Base-by-base conservation (phyloP, 1,140 invertebrate species). In the Euwallacea similis region DNA sequence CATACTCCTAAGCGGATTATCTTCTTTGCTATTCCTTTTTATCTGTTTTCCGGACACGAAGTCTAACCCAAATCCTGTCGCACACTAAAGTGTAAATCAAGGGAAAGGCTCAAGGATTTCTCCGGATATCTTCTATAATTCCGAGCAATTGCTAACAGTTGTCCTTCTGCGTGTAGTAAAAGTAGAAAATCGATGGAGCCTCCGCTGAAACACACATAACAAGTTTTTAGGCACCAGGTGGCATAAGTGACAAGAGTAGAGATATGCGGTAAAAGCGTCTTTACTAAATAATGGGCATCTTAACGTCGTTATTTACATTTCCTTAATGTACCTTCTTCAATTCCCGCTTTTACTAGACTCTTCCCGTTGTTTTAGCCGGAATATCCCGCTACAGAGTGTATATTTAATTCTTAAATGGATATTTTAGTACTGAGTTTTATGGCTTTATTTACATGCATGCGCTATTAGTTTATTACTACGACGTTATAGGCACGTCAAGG, bases 211-310 rank as follows among this genome's bases (percentile, higher is more conserved):
- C 21, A 33, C 21, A 33, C 21, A 33, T 33, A 33, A 33, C 21
- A 33, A 33, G 21, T 33, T 33, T 33, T 33, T 33, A 33, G 46
- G 46, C 46, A 74, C 59, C 75, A 76, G 75, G 73, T 74, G 70
- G 69, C 62, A 66, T 15, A 41, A 33, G 73, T 63, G 70, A 69
- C 69, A 33, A 33, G 4, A 33, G 21, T 33, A 4, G 21, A 63
- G 73, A 74, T 68, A 66, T 72, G 74, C 69, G 76, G 76, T 77
- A 79, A 79, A 79, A 79, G 77, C 77, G 75, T 79, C 77, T 75
- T 79, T 75, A 79, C 77, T 79, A 79, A 79, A 79, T 79, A 77
- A 79, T 79, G 76, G 75, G 72, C 66, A 54, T 61, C 69, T 68
- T 71, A 64, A 70, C 61, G 46, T 68, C 69, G 64, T 74, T 77